Conservation (phyloP, 2,113 vertebrate genomes). For the Antigone vipio region DNA sequence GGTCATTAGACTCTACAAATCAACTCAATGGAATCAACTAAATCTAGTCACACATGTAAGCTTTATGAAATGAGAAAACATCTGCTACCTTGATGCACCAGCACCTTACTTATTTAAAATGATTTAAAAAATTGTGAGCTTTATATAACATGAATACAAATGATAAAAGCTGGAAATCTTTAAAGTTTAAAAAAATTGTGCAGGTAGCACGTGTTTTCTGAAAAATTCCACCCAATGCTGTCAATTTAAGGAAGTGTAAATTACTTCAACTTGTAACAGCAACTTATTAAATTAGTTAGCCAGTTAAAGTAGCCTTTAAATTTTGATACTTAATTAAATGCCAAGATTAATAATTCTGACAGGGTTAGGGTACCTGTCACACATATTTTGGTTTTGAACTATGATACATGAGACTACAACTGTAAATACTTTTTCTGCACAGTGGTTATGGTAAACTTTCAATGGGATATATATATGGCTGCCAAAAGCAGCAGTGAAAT, state of each 20-base stretch:
- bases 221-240: neutral
- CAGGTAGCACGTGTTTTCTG: slow-evolving; percentile 26
- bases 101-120: slow-evolving; percentile 22
- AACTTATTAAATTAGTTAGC: slow-evolving; percentile 43
- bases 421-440: neutral
- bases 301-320: slow-evolving; percentile 7
- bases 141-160: neutral
- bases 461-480: neutral
- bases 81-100: neutral
- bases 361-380: neutral
- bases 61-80: slow-evolving; percentile 34
- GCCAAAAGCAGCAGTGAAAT: neutral
- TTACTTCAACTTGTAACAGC: slow-evolving; percentile 42
- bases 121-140: neutral
- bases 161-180: neutral
- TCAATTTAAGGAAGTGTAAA: slow-evolving; percentile 52
- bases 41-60: slow-evolving; percentile 53
- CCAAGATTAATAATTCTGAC: slow-evolving; percentile 10
- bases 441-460: neutral
- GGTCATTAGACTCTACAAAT: slow-evolving; percentile 33
- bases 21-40: slow-evolving; percentile 20
- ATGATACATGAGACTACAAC: neutral
- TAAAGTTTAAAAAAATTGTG: neutral
- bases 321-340: slow-evolving; percentile 52
- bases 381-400: slow-evolving; percentile 21